Evolutionary conservation across 2,888 invertebrate genomes (phyloP).

Genomic region (Watsonalla cultraria): DNA sequence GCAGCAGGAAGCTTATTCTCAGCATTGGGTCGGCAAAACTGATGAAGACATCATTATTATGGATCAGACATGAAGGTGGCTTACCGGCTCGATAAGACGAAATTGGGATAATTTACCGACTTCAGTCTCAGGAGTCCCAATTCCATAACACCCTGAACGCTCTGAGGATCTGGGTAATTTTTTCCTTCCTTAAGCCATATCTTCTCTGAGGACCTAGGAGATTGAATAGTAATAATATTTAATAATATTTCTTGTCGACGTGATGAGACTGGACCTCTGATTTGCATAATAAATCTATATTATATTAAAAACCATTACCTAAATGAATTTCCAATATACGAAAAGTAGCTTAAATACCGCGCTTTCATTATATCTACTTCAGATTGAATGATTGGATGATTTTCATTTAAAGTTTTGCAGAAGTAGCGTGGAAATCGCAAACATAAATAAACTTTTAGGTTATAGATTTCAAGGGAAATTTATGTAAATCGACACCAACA

Average conservation of each 20-base stretch:
- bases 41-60: not conserved
- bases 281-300: no score
- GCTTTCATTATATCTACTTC: constrained; percentile 67
- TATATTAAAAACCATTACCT: constrained; percentile 67
- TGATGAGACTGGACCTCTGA: no score
- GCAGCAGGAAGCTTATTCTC: no score
- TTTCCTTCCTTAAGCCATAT: constrained; percentile 67
- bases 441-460: no score
- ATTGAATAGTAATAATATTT: not conserved
- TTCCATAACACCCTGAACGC: constrained; percentile 87
- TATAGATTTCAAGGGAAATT: no score
- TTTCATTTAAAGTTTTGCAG: no score
- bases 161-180: constrained; percentile 78
- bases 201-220: constrained; percentile 83
- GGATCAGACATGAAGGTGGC: constrained; percentile 9
- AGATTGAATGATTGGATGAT: no score
- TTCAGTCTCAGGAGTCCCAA: constrained; percentile 76
- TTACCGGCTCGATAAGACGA: constrained; percentile 86
- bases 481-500: no score
- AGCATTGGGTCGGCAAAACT: no score
- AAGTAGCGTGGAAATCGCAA: no score
- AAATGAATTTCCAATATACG: constrained; percentile 88
- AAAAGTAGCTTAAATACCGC: constrained; percentile 85
- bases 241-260: no score
- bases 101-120: constrained; percentile 76